Evolutionary conservation across 2,113 vertebrate genomes (phyloP), one percentile per base, ranked within the genome.

Genomic region (Brachyhypopomus gauderio): DNA sequence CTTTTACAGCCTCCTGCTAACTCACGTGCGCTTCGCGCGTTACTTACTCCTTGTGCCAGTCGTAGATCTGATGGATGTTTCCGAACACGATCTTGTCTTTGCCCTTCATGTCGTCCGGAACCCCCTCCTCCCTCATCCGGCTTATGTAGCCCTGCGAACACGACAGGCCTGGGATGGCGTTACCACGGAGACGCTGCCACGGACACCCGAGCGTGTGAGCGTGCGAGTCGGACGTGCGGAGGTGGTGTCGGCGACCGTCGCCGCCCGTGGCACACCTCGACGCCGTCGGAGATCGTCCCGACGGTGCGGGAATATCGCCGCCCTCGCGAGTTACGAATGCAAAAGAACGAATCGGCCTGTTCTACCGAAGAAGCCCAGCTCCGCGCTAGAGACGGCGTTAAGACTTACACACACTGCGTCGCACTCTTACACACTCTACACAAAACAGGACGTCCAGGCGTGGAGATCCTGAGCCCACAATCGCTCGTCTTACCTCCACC

Each of bases 61-160:
- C 98, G 20, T 95, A 99, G 86, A 99, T 99, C 89, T 99, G 97
- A 86, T 98, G 95, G 88, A 99, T 97, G 92, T 99, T 99, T 86
- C 98, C 97, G 85, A 99, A 99, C 48, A 99, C 96, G 27, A 98
- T 97, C 90, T 99, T 99, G 92, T 99, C 98, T 89, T 98, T 99
- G 77, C 97, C 98, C 89, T 98, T 99, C 98, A 99, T 99, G 83
- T 99, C 98, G 59, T 99, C 97, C 0, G 97, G 98, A 81, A 99
- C 95, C 0, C 96, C 96, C 55, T 99, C 97, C 90, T 99, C 98
- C 85, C 96, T 98, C 97, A 99, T 99, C 69, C 96, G 93, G 85
- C 93, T 94, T 94, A 99, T 98, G 88, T 99, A 99, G 86, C 97
- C 97, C 98, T 99, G 72, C 14, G 63, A 82, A 48, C 34, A 52